Evolutionary conservation across 2,113 vertebrate species (phyloP).

Genomic region (Penelope pileata): DNA sequence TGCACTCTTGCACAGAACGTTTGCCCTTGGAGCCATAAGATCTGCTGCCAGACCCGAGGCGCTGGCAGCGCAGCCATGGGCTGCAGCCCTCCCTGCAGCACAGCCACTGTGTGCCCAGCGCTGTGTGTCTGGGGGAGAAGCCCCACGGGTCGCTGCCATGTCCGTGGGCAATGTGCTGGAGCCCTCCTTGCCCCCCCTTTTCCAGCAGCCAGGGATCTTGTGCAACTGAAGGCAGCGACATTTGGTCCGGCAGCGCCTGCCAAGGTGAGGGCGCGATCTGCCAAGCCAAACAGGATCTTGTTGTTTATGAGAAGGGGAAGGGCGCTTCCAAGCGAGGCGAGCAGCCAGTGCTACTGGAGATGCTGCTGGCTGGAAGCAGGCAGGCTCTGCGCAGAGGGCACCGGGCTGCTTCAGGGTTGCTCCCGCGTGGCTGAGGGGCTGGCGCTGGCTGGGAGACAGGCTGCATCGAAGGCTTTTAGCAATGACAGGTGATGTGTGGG

Average conservation of each 20-base stretch:
- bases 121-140: neutral
- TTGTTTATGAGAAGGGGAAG: neutral
- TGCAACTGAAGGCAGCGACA: neutral
- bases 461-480: neutral
- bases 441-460: constrained; percentile 25
- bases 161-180: neutral
- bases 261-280: neutral
- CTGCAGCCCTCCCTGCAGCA: neutral
- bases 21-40: neutral
- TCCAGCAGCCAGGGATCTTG: neutral
- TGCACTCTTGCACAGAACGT: neutral
- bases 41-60: neutral
- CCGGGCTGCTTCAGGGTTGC: neutral
- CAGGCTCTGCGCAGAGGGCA: neutral
- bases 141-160: accelerated
- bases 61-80: accelerated
- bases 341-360: neutral
- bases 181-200: neutral
- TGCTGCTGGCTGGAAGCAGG: constrained; percentile 9
- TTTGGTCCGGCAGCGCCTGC: constrained; percentile 4
- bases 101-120: neutral
- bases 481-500: constrained; percentile 11
- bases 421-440: neutral
- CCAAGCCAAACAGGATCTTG: constrained; percentile 43
- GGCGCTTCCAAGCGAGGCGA: neutral